Conservation (phyloP, 1,140 invertebrate genomes). For the Vollenhovia emeryi region DNA sequence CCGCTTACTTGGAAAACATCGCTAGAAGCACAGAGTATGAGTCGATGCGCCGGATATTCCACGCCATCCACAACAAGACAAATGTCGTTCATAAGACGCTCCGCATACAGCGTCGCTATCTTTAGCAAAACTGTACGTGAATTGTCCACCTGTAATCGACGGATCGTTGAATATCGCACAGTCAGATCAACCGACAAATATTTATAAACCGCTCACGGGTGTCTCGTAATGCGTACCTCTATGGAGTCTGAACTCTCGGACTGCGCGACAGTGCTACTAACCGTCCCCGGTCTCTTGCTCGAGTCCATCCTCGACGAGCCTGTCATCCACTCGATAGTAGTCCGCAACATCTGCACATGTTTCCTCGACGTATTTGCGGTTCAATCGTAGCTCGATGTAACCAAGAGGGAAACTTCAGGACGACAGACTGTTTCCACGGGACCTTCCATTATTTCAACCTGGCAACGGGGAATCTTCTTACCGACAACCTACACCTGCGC, state of each 20-base stretch:
- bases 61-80: conserved; percentile 92
- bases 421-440: neutral
- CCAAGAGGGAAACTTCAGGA: neutral
- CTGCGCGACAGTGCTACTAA: conserved; percentile 33
- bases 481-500: neutral
- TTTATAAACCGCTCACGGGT: neutral
- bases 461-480: neutral
- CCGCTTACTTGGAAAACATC: conserved; percentile 95
- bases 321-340: conserved; percentile 76
- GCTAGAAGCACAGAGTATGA: conserved; percentile 97
- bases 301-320: conserved; percentile 64
- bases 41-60: conserved; percentile 94
- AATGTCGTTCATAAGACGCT: conserved; percentile 94
- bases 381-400: neutral
- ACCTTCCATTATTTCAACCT: neutral
- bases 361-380: conserved; percentile 52
- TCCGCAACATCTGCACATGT: conserved; percentile 73
- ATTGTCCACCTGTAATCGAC: conserved; percentile 89
- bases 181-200: neutral
- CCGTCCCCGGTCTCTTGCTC: conserved; percentile 13
- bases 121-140: conserved; percentile 92
- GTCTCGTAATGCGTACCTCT: conserved; percentile 59
- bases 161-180: neutral
- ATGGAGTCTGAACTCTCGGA: conserved; percentile 70
- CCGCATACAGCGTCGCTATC: conserved; percentile 93